phyloP scores from a whole-genome alignment of 2,113 vertebrate genomes.

The Corapipo altera region DNA sequence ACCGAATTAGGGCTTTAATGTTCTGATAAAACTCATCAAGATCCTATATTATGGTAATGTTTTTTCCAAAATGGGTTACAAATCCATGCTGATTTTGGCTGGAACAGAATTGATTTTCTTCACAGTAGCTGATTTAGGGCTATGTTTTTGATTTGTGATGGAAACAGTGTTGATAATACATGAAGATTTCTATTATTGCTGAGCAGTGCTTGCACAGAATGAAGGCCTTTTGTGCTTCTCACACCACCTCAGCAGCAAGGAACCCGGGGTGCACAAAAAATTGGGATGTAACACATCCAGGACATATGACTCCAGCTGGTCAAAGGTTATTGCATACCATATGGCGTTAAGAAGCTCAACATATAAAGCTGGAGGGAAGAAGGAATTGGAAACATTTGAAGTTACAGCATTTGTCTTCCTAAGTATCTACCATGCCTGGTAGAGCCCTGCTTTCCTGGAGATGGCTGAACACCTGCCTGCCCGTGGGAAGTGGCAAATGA shows the following conservation, averaged over 20 bases:
- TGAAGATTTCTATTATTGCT: background rate
- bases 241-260: fast-evolving
- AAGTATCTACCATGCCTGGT: fast-evolving
- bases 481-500: fast-evolving
- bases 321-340: background rate
- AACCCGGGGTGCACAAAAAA: background rate
- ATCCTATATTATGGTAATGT: background rate
- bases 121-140: background rate
- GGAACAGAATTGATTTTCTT: background rate
- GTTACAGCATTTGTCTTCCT: background rate
- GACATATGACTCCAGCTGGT: background rate
- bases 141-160: background rate
- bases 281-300: background rate
- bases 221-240: background rate
- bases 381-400: background rate
- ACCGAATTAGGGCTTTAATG: background rate
- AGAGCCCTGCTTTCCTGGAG: background rate
- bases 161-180: background rate
- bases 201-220: background rate
- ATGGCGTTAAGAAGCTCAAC: background rate
- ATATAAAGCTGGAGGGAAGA: background rate
- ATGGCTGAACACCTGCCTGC: background rate
- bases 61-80: background rate
- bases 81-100: background rate
- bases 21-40: background rate